Percentiles rank a stretch among this genome's conserved stretches.
phyloP scores from a whole-genome alignment of 2,113 vertebrate species.

The Daubentonia madagascariensis region DNA sequence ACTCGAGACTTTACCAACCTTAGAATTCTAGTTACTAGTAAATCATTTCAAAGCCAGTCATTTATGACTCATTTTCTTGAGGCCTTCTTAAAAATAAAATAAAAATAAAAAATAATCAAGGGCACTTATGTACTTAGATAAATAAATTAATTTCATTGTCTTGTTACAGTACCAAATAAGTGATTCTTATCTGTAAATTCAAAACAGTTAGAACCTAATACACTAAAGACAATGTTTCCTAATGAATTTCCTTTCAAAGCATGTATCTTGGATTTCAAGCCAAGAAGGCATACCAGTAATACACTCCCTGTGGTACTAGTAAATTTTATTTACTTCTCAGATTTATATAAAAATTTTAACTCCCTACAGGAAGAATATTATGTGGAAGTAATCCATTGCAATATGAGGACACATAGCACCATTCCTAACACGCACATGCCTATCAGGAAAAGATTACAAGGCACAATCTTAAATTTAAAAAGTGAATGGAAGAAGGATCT shows the following conservation, averaged over 20 bases:
- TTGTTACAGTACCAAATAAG: slow-evolving; percentile 25
- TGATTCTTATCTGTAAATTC: slow-evolving; percentile 45
- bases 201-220: slow-evolving; percentile 55
- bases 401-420: not conserved
- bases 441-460: not conserved
- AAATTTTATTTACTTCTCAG: slow-evolving; percentile 41
- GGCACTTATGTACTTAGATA: not conserved
- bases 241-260: slow-evolving; percentile 59
- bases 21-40: slow-evolving; percentile 2
- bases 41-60: slow-evolving; percentile 19
- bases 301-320: not conserved
- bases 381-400: not conserved
- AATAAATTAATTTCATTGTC: slow-evolving; percentile 45
- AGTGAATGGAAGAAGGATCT: not conserved
- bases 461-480: not conserved
- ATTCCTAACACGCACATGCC: not conserved
- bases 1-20: not conserved
- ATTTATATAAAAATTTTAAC: slow-evolving; percentile 1
- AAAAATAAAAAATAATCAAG: not conserved
- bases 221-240: slow-evolving; percentile 45
- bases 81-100: not conserved
- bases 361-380: not conserved
- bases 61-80: slow-evolving; percentile 11
- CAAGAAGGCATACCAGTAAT: slow-evolving; percentile 23
- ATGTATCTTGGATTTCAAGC: slow-evolving; percentile 22